Evolutionary conservation across 92 coral and sea anemone genomes (phyloP), one percentile per base, ranked within the genome.

Genomic region (Galaxea fascicularis): DNA sequence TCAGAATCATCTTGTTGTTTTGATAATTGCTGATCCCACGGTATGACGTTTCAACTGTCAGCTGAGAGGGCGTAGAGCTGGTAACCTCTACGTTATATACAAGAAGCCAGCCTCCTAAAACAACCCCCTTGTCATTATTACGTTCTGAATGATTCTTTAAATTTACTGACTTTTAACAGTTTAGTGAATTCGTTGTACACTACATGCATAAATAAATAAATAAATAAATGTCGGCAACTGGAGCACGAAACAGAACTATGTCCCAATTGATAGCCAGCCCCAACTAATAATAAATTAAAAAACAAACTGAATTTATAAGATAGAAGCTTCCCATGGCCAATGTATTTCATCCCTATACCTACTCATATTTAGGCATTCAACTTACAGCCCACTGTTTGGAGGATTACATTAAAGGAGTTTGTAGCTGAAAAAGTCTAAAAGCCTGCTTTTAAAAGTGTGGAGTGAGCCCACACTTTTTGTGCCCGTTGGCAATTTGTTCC

Each of bases 61-160:
- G 1, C 21, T n/a, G 26, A 18, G 30, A 64, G 8, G 0, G 56
- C 56, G 20, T 72, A 57, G 15, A 31, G 2, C 4, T 80, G 31
- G 22, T 26, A 31, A 80, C 49, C 18, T 80, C 79, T 13, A 27
- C 1, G 76, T 87, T 87, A 65, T 21, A 59, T 8, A 87, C 79
- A 58, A 87, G 41, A 60, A 79, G 71, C 90, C 90, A 87, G 16
- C 90, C 86, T 22, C 86, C 90, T 87, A 30, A 6, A 80, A 80
- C n/a, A n/a, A n/a, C n/a, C n/a, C n/a, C n/a, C n/a, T n/a, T n/a
- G n/a, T n/a, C n/a, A n/a, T n/a, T n/a, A n/a, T n/a, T n/a, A n/a
- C n/a, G n/a, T n/a, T n/a, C n/a, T n/a, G n/a, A n/a, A n/a, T n/a
- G n/a, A n/a, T n/a, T n/a, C n/a, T n/a, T n/a, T n/a, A n/a, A n/a